These are phyloP conservation scores for Albula glossodonta DNA, from an alignment of 2,113 vertebrate genomes.

Conservation along the genomic window DNA sequence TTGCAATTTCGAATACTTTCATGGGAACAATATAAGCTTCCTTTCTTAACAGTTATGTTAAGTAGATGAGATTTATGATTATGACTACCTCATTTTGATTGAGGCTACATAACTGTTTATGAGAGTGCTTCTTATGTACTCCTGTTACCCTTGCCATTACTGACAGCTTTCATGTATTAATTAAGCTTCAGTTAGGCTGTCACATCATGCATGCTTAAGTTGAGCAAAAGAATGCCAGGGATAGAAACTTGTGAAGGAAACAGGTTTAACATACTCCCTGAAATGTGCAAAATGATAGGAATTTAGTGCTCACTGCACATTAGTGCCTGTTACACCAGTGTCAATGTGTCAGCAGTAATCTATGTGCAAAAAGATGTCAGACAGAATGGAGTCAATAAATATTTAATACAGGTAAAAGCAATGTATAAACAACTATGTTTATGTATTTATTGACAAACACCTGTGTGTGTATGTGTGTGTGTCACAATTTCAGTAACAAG, in stretches of 20 bases:
- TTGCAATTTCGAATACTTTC: too few relatives aligned
- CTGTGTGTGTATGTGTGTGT: too few relatives aligned
- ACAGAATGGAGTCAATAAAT: background rate
- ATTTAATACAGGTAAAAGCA: too few relatives aligned
- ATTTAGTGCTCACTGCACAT: background rate
- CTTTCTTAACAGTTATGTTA: too few relatives aligned
- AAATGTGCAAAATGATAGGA: background rate
- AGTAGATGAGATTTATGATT: too few relatives aligned
- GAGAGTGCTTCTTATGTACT: background rate
- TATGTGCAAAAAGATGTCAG: background rate
- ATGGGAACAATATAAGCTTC: too few relatives aligned
- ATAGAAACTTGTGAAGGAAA: background rate
- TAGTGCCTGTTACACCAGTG: background rate
- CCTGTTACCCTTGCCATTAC: background rate
- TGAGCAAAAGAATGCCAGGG: background rate
- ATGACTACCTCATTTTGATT: too few relatives aligned
- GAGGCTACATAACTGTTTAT: background rate
- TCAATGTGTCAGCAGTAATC: background rate
- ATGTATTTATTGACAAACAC: too few relatives aligned
- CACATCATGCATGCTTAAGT: background rate
- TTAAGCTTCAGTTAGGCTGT: background rate
- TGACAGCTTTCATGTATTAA: background rate
- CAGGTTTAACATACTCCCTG: background rate
- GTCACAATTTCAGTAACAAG: too few relatives aligned
- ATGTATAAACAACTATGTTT: too few relatives aligned